Percentiles rank a stretch among this genome's conserved stretches.
phyloP scores from a whole-genome alignment of 2,797 vertebrate species.

The Rhinichthys osculus region DNA sequence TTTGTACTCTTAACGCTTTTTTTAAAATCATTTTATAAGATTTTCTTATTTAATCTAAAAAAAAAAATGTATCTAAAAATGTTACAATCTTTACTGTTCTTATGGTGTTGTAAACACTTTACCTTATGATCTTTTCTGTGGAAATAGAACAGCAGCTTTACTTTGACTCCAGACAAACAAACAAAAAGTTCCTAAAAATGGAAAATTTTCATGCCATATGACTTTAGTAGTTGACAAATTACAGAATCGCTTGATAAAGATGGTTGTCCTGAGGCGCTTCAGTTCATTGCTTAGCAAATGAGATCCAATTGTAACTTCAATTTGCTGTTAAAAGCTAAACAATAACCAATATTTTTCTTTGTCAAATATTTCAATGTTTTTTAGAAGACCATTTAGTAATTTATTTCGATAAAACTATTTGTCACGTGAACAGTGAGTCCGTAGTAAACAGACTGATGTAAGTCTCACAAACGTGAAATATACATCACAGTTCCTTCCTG shows the following conservation, averaged over 20 bases:
- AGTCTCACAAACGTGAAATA: background rate
- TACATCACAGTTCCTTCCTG: background rate
- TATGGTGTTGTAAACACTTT: background rate
- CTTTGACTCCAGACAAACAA: background rate
- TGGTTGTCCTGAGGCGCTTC: background rate
- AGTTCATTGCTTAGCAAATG: background rate
- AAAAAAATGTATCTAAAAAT: background rate
- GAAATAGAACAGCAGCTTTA: background rate
- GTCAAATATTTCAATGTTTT: background rate
- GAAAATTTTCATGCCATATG: too few species aligned
- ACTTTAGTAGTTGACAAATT: background rate
- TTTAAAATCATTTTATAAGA: background rate
- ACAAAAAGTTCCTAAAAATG: background rate
- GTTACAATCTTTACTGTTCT: background rate
- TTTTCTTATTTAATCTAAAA: background rate
- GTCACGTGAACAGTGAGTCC: background rate
- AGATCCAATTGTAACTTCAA: too few species aligned
- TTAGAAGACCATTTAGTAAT: background rate
- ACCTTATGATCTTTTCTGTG: background rate
- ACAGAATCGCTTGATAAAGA: background rate
- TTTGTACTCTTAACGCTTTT: background rate
- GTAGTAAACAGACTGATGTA: background rate
- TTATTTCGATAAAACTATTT: background rate
- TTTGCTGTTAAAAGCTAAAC: background rate
- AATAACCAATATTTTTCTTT: background rate